Evolutionary conservation across 2,113 vertebrate species (phyloP).

Genomic region (Trematocara zebra): DNA sequence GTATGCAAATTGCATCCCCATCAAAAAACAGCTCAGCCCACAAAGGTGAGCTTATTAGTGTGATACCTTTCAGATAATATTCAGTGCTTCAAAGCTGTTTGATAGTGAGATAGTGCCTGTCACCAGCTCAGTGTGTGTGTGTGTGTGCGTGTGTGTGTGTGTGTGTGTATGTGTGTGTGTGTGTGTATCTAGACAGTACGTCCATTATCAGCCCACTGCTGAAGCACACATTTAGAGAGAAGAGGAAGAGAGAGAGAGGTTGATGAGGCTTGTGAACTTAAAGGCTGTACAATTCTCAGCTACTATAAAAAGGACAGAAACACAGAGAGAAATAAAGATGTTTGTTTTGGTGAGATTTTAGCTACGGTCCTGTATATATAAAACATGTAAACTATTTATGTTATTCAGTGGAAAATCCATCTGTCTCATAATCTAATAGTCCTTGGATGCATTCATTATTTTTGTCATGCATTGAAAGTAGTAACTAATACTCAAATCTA

Average conservation of each 20-base stretch:
- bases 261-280: background rate
- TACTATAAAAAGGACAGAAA: background rate
- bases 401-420: background rate
- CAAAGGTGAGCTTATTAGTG: background rate
- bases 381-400: background rate
- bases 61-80: background rate
- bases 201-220: slow-evolving; percentile 35
- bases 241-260: background rate
- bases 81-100: background rate
- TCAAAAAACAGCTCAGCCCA: background rate
- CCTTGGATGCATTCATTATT: background rate
- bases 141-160: background rate
- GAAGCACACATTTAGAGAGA: slow-evolving; percentile 11
- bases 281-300: background rate
- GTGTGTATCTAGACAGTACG: background rate
- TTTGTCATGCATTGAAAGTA: background rate
- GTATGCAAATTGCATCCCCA: background rate
- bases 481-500: background rate
- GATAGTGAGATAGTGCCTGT: background rate
- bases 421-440: background rate
- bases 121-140: background rate
- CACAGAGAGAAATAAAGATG: background rate
- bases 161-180: background rate
- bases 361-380: background rate
- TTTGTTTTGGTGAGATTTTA: background rate